A percentile compares a stretch with the other conserved stretches of the same genome.
phyloP scores from a whole-genome alignment of 1,140 invertebrate species.

The Drosophila murphyi region DNA sequence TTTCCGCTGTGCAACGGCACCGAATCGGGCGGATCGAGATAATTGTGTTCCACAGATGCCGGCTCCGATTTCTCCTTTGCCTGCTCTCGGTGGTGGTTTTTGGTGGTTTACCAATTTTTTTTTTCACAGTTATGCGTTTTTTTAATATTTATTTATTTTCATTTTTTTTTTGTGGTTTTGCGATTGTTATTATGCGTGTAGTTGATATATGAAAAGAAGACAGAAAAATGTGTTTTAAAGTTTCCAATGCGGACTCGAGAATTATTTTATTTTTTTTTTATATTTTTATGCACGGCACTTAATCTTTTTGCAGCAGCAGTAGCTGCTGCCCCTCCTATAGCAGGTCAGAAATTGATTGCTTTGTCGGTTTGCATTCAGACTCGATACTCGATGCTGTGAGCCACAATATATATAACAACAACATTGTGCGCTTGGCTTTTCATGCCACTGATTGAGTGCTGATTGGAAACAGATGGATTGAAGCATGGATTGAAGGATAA shows the following conservation, averaged over 20 bases:
- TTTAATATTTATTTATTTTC: constrained; percentile 65
- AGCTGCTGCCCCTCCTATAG: constrained; percentile 30
- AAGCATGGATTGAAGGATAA: constrained; percentile 20
- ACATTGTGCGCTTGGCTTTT: constrained; percentile 71
- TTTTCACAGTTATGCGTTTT: constrained; percentile 45
- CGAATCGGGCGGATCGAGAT: constrained; percentile 84
- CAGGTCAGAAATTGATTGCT: constrained; percentile 74
- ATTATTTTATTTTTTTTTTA: background rate
- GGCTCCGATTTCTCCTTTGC: constrained; percentile 82
- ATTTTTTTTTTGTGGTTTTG: constrained; percentile 72
- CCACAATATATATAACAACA: too few relatives aligned
- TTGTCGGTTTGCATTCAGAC: constrained; percentile 73
- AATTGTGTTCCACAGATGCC: constrained; percentile 83
- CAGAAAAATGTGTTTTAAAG: constrained; percentile 60
- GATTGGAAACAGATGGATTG: constrained; percentile 72
- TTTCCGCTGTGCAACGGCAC: constrained; percentile 83
- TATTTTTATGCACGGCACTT: constrained; percentile 58
- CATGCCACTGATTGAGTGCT: constrained; percentile 76
- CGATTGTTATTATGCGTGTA: constrained; percentile 52
- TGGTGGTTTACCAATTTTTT: constrained; percentile 64
- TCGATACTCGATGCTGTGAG: constrained; percentile 39
- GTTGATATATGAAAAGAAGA: constrained; percentile 61
- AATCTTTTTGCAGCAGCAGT: constrained; percentile 59
- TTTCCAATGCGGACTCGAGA: constrained; percentile 50
- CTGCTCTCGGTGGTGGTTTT: constrained; percentile 58